Base-by-base conservation (phyloP, 1,140 invertebrate species). In the Trigoniulus corallinus region DNA sequence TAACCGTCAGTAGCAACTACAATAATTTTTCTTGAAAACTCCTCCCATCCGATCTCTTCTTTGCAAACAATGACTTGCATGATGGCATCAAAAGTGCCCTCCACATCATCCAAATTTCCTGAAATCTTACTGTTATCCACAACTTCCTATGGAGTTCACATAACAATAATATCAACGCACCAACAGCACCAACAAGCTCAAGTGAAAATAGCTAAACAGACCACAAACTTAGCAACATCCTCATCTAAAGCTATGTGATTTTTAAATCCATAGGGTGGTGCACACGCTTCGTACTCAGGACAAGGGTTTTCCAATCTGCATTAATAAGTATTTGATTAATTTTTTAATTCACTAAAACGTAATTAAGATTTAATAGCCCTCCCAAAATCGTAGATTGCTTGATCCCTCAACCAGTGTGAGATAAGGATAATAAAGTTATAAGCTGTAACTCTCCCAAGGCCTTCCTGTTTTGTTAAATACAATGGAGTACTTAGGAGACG, bases 71-170 rank as follows among this genome's bases (percentile, higher is more conserved):
- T 82, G 3, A 88, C 89, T 69, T 99, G 96, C 88, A 99, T 97
- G 44, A 99, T 86, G 10, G 94, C 96, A 73, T 99, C 96, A 66
- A 99, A 96, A 12, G 94, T 94, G 23, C 95, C 96, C 67, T 99
- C 96, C 0, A 95, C 94, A 3, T 88, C 88, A 69, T 98, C 94
- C 58, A 98, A 71, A 70, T 98, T 98, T 43, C 93, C 94, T 3
- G 94, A 98, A 1, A 98, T 86, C 47, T 78, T 72, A 1, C 86
- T 84, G 21, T 72, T 67, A 34, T 73, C 70, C 20, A 89, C 86
- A 60, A 85, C 72, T 61, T 69, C 73, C 82, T 85, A 57, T 21
- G 22, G 4, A 23, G 48, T 49, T 2, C 15, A 18, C n/a, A 48
- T 18, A 26, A 48, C 18, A 3, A n/a, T n/a, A n/a, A n/a, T n/a